Evolutionary conservation across 2,113 vertebrate genomes (phyloP).

Genomic region (Herpailurus yagouaroundi): DNA sequence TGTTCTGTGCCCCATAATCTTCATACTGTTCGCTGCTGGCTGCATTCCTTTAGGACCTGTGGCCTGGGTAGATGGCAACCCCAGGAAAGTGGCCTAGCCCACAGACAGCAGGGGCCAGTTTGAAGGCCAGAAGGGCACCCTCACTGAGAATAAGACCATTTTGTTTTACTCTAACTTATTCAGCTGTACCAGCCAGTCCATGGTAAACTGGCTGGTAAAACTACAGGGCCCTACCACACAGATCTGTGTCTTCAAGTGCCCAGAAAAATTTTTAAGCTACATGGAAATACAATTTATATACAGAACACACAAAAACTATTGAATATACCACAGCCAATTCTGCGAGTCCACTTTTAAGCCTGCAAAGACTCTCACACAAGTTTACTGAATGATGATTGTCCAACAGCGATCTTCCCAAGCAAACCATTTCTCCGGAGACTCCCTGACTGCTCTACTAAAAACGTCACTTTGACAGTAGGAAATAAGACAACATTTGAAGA

Average conservation of each 20-base stretch:
- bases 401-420: conserved; percentile 94
- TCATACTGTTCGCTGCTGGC: too few relatives aligned
- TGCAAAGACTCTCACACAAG: conserved; percentile 88
- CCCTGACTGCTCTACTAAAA: conserved; percentile 93
- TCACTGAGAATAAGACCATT: conserved; percentile 95
- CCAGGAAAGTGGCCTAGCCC: conserved; percentile 94
- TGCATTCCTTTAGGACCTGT: conserved; percentile 32
- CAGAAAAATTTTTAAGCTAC: conserved; percentile 94
- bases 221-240: conserved; percentile 95
- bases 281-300: conserved; percentile 89
- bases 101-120: conserved; percentile 96
- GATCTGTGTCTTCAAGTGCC: conserved; percentile 97
- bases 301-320: conserved; percentile 84
- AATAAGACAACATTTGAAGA: conserved; percentile 92
- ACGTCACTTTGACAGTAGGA: conserved; percentile 91
- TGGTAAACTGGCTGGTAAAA: conserved; percentile 87
- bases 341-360: conserved; percentile 91
- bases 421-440: conserved; percentile 89
- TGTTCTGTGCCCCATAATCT: too few relatives aligned
- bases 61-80: conserved; percentile 97
- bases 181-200: conserved; percentile 91
- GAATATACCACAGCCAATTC: conserved; percentile 95
- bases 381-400: conserved; percentile 95
- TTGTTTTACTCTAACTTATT: conserved; percentile 97
- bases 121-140: conserved; percentile 93